These are phyloP conservation scores for Mugil cephalus DNA, from an alignment of 2,113 vertebrate genomes.

Conservation along the genomic window DNA sequence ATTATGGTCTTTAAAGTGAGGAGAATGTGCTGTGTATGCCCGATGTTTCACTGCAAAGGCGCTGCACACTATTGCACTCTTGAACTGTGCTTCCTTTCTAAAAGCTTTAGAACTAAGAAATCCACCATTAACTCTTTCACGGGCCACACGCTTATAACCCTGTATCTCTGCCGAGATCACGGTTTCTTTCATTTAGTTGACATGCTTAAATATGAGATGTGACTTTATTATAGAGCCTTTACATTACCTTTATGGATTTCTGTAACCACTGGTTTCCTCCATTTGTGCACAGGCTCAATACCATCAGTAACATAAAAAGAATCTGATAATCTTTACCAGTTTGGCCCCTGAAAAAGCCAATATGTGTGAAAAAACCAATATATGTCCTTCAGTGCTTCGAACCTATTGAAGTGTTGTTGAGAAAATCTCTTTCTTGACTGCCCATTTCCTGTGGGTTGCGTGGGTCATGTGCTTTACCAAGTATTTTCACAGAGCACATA, in stretches of 20 bases:
- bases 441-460: neutral
- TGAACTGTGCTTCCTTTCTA: neutral
- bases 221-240: neutral
- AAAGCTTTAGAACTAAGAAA: neutral
- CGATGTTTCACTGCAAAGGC: slow-evolving; percentile 2
- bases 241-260: slow-evolving; percentile 37
- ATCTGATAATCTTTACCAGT: slow-evolving; percentile 10
- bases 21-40: neutral
- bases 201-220: slow-evolving; percentile 8
- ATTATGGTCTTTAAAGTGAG: slow-evolving; percentile 18
- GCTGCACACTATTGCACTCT: neutral
- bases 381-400: slow-evolving; percentile 18
- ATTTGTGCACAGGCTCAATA: slow-evolving; percentile 18
- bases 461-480: neutral
- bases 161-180: neutral
- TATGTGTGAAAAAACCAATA: slow-evolving; percentile 31
- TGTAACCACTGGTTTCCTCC: slow-evolving; percentile 14
- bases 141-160: neutral
- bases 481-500: neutral
- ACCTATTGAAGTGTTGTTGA: slow-evolving; percentile 3
- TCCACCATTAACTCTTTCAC: neutral
- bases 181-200: neutral
- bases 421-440: neutral
- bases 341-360: slow-evolving; percentile 16
- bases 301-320: slow-evolving; percentile 8